phyloP scores from a whole-genome alignment of 2,797 vertebrate species.

The Carduelis carduelis region DNA sequence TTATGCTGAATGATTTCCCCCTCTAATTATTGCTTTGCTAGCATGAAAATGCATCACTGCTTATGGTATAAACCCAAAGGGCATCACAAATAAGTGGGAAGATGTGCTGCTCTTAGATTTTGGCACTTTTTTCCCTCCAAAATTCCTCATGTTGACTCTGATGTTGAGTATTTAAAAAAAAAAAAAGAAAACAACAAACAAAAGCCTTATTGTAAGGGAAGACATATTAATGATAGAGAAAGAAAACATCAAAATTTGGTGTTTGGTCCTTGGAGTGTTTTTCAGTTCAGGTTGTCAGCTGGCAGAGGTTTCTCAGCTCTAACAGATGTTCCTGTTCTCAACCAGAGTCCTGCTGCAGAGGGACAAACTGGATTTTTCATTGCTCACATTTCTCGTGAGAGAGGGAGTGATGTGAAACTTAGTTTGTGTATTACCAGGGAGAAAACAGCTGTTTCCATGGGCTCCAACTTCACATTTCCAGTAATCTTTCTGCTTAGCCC shows the following conservation, averaged over 20 bases:
- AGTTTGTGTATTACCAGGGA: constrained; percentile 11
- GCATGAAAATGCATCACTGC: neutral
- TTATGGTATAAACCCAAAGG: neutral
- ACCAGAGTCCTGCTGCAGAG: neutral
- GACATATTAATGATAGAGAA: neutral
- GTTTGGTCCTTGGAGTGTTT: neutral
- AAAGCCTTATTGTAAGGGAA: neutral
- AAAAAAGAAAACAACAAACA: neutral
- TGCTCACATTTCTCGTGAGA: neutral
- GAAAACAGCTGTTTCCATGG: constrained; percentile 32
- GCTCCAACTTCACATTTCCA: neutral
- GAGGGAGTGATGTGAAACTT: neutral
- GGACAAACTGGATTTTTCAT: neutral
- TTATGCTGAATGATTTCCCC: neutral
- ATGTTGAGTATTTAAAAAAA: rapidly evolving
- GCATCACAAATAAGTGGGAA: neutral
- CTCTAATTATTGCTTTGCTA: neutral
- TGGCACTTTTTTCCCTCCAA: rapidly evolving
- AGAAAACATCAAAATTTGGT: neutral
- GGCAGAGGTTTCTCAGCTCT: neutral
- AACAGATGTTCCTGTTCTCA: constrained; percentile 23
- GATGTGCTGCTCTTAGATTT: neutral
- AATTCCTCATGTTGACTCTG: neutral
- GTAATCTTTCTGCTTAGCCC: neutral
- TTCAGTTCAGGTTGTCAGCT: constrained; percentile 2